A percentile compares a stretch with the other conserved stretches of the same genome.
Conservation (phyloP, 1,140 invertebrate genomes). For the Pogonognathellus flavescens region DNA sequence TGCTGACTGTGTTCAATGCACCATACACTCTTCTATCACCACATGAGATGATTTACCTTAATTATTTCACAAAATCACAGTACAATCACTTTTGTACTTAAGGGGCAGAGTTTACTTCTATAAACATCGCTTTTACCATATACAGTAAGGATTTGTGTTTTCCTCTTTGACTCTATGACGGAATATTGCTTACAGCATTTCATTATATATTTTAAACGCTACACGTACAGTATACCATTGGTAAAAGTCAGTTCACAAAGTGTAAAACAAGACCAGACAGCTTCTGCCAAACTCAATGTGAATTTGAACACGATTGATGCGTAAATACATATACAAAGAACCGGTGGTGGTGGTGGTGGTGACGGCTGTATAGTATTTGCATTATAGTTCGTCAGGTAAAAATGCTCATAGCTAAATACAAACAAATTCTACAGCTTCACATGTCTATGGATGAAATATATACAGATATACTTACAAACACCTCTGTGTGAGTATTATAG, state of each 20-base stretch:
- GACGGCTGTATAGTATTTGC: not conserved
- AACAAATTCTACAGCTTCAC: not conserved
- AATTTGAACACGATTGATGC: slow-evolving; percentile 29
- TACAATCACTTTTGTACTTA: too few species aligned
- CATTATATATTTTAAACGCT: not conserved
- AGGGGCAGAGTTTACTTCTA: too few species aligned
- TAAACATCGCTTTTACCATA: too few species aligned
- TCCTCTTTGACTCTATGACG: too few species aligned
- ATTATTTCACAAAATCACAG: too few species aligned
- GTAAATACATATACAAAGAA: slow-evolving; percentile 35
- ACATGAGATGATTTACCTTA: too few species aligned
- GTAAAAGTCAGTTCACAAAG: not conserved
- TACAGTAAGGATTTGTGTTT: too few species aligned
- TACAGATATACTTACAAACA: not conserved
- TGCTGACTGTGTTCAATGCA: too few species aligned
- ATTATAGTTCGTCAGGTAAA: not conserved
- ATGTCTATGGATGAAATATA: too few species aligned
- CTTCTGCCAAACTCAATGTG: slow-evolving; percentile 39
- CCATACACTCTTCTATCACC: too few species aligned
- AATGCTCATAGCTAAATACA: not conserved
- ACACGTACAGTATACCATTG: not conserved
- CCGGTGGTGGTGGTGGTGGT: not conserved
- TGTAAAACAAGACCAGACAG: slow-evolving; percentile 16
- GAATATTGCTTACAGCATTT: not conserved
- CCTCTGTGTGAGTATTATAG: not conserved